A percentile compares a stretch with the other conserved stretches of the same genome.
These are phyloP conservation scores for Sphaerophoria rueppellii DNA, from an alignment of 2,888 invertebrate genomes.

Conservation along the genomic window DNA sequence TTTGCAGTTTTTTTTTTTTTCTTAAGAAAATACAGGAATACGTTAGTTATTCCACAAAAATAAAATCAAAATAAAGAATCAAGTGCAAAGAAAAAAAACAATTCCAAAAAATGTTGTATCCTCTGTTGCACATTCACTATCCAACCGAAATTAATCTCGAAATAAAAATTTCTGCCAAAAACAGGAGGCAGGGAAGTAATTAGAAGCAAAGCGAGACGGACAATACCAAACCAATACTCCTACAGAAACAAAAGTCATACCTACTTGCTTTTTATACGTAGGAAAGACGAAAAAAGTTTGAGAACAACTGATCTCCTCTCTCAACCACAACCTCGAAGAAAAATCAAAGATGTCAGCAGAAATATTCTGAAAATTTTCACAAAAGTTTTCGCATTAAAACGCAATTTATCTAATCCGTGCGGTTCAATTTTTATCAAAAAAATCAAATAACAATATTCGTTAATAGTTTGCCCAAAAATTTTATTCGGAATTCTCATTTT, in stretches of 20 bases:
- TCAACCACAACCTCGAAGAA: slow-evolving; percentile 66
- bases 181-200: not conserved
- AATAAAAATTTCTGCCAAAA: no score
- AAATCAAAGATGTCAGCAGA: slow-evolving; percentile 75
- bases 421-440: slow-evolving; percentile 35
- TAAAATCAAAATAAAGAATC: no score
- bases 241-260: slow-evolving; percentile 15
- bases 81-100: no score
- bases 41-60: no score
- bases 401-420: slow-evolving; percentile 18
- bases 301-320: slow-evolving; percentile 54
- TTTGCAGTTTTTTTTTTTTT: no score
- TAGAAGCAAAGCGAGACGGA: slow-evolving; percentile 17
- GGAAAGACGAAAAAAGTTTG: slow-evolving; percentile 62
- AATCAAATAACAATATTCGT: slow-evolving; percentile 67
- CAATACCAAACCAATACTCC: slow-evolving; percentile 29
- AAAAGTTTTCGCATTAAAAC: slow-evolving; percentile 61
- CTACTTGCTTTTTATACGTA: slow-evolving; percentile 37
- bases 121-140: no score
- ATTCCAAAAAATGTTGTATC: no score
- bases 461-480: slow-evolving; percentile 52
- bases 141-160: no score
- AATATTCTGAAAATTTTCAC: slow-evolving; percentile 73
- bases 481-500: slow-evolving; percentile 29
- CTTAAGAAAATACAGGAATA: no score